phyloP scores from a whole-genome alignment of 2,797 vertebrate species.

The Phaenicophaeus curvirostris region DNA sequence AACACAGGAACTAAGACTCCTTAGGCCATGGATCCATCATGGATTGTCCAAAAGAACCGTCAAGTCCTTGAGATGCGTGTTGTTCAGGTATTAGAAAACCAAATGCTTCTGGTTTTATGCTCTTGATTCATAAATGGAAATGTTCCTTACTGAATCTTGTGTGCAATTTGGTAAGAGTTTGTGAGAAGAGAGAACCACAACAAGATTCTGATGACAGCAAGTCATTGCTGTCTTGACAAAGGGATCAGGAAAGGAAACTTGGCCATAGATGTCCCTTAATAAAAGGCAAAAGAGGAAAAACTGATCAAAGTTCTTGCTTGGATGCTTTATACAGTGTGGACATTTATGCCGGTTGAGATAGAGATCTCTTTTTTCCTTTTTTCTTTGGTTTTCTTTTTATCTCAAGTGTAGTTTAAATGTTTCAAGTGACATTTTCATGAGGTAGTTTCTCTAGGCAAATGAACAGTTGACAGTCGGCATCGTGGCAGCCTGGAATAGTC shows the following conservation, averaged over 20 bases:
- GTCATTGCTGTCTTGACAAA: not conserved
- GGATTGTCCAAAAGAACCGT: not conserved
- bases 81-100: not conserved
- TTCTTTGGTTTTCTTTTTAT: not conserved
- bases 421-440: not conserved
- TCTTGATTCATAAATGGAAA: not conserved
- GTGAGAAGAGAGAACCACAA: not conserved
- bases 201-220: not conserved
- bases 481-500: not conserved
- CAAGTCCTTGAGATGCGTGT: fast-evolving
- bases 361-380: not conserved
- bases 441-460: conserved; percentile 2
- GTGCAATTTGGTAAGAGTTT: not conserved
- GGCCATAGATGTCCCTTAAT: not conserved
- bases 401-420: not conserved
- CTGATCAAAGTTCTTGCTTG: not conserved
- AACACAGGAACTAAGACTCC: not conserved
- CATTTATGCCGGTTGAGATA: not conserved
- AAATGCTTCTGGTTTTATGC: not conserved
- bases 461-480: conserved; percentile 40
- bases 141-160: not conserved
- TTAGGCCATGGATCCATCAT: not conserved
- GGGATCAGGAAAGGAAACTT: not conserved
- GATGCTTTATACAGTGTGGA: not conserved
- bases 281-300: not conserved